These are phyloP conservation scores for Cathartes aura DNA, from an alignment of 2,113 vertebrate genomes.

Conservation along the genomic window DNA sequence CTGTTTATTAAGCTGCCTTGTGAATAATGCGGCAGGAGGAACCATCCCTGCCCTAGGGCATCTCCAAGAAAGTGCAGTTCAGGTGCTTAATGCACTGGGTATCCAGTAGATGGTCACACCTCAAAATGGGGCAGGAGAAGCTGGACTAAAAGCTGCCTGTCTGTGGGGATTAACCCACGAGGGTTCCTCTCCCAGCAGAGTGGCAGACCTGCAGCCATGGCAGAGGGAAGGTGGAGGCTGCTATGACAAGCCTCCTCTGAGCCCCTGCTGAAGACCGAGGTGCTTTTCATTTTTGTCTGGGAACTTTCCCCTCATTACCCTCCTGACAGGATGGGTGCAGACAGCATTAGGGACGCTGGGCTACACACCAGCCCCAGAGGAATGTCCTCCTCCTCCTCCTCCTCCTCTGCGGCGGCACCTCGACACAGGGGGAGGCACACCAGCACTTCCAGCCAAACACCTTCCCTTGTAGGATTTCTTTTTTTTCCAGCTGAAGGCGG, in stretches of 20 bases:
- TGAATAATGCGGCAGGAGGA: neutral
- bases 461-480: neutral
- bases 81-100: neutral
- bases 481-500: neutral
- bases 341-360: slow-evolving; percentile 73
- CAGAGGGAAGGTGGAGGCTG: neutral
- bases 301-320: slow-evolving; percentile 72
- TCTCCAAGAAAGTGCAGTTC: neutral
- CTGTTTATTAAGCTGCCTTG: neutral
- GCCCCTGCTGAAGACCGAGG: neutral
- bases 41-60: neutral
- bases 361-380: slow-evolving; percentile 63
- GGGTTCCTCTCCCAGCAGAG: neutral
- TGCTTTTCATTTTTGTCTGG: slow-evolving; percentile 60
- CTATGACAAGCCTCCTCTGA: neutral
- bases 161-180: neutral
- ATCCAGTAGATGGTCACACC: neutral
- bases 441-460: slow-evolving; percentile 26
- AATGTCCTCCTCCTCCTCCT: slow-evolving; percentile 34
- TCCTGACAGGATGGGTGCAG: slow-evolving; percentile 71
- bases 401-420: neutral
- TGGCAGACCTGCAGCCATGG: neutral
- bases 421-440: neutral
- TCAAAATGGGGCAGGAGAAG: neutral
- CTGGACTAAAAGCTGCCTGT: neutral